Base-by-base conservation (phyloP, 1,140 invertebrate species). In the Heliconius hewitsoni region DNA sequence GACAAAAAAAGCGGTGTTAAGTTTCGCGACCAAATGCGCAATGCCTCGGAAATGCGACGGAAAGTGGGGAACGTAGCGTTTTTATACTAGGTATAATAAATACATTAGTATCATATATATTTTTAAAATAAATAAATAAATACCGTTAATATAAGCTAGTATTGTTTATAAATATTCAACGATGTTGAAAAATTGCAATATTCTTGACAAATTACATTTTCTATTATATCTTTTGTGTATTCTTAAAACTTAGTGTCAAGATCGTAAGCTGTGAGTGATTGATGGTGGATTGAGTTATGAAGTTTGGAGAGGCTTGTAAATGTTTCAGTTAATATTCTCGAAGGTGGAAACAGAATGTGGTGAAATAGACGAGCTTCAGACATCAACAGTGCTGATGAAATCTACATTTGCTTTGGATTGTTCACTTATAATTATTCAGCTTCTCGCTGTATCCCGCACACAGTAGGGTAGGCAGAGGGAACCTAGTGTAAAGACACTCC, bases 221-320 rank as follows among this genome's bases (percentile, higher is more conserved):
- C 60, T 66, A 66, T 71, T 71, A 71, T 71, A 71, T 71, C 18
- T 71, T 71, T 71, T 71, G 37, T 71, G 71, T 71, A 37, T 39
- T 39, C 23, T 71, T 71, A 71, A 39, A 71, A 39, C 34, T 71
- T n/a, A 3, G 34, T 71, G 71, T 37, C 71, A 23, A n/a, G 30
- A 72, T 72, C 37, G 37, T 39, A 72, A 72, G 9, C 71, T 72
- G 30, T 19, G 71, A 39, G 19, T 72, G 71, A 72, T 72, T 39
- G 37, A 72, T 72, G 71, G 37, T 8, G 71, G 37, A 42, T 72
- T 39, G 37, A 72, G 71, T 9, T 72, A 42, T 30, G 37, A 72
- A 19, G 30, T 11, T 66, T 23, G 11, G 60, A 30, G 60, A 30
- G 9, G 60, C 0, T 66, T 66, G 60, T 30, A 11, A 30, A 66